Evolutionary conservation across 2,113 vertebrate genomes (phyloP), one percentile per base, ranked within the genome.

Genomic region (Benitochromis conjunctus): DNA sequence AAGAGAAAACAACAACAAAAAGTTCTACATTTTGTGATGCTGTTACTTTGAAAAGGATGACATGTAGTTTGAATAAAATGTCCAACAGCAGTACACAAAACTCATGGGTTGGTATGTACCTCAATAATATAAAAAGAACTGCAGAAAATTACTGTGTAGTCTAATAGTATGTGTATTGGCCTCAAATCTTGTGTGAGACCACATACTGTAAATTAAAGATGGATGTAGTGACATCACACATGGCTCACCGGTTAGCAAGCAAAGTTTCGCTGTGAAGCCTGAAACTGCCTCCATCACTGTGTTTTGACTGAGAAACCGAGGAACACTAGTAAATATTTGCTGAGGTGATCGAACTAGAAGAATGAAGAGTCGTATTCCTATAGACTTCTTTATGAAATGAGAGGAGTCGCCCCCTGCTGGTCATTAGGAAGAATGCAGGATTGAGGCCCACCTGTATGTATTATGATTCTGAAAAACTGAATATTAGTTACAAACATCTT

Each of bases 161-260:
- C 16, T 29, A 74, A 48, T 16, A 48, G 10, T 26, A 48, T 19
- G 24, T 48, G 24, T 19, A 0, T 16, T 48, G 41, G 0, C 41
- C 16, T 18, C 26, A 0, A 71, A 71, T 18, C 21, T 71, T 10
- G 21, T 3, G 69, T 29, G 69, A 74, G 41, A 48, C 41, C 2
- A 74, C 66, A 48, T 10, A 11, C 41, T 71, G 14, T 48, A 74
- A 9, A 48, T 48, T 29, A 48, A 71, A 74, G 66, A 74, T 74
- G 14, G 14, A 11, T 48, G 41, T 29, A 7, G 3, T 48, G 38
- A 71, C 21, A 24, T 46, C 64, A 46, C 13, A 43, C 41, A 74
- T n/a, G n/a, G n/a, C n/a, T 29, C 41, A 29, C 24, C 14, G 7
- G 24, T 48, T 18, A 16, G 66, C 7, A 11, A 24, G 41, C 41